phyloP scores from a whole-genome alignment of 2,888 invertebrate genomes.

The Melinaea marsaeus region DNA sequence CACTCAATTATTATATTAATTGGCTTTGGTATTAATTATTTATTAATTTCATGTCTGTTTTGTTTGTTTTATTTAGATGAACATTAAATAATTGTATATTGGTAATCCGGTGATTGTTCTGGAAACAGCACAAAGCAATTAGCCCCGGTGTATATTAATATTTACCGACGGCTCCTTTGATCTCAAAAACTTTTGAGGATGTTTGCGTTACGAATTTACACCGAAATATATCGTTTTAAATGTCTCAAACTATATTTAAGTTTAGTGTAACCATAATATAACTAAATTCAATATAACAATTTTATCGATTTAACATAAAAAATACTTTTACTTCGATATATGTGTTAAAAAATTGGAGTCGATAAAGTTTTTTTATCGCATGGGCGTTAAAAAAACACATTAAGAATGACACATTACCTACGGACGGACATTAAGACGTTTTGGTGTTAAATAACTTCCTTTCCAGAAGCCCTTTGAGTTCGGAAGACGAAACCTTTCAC shows the following conservation, averaged over 20 bases:
- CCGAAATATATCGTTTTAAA: background rate
- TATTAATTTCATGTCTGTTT: background rate
- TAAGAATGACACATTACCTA: slow-evolving; percentile 20
- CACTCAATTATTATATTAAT: too few relatives aligned
- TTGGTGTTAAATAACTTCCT: slow-evolving; percentile 47
- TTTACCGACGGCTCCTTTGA: slow-evolving; percentile 40
- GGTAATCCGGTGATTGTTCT: slow-evolving; percentile 25
- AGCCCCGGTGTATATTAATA: slow-evolving; percentile 47
- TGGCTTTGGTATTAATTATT: too few relatives aligned
- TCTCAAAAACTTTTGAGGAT: slow-evolving; percentile 29
- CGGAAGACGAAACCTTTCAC: slow-evolving; percentile 40
- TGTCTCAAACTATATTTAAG: background rate
- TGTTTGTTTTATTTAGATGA: slow-evolving; percentile 9
- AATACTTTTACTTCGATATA: too few relatives aligned
- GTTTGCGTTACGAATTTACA: slow-evolving; percentile 12
- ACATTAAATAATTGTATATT: slow-evolving; percentile 9
- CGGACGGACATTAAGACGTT: slow-evolving; percentile 25
- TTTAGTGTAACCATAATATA: background rate
- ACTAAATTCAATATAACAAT: too few relatives aligned
- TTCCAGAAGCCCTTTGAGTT: slow-evolving; percentile 49
- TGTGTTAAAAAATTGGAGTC: too few relatives aligned
- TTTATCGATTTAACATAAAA: too few relatives aligned
- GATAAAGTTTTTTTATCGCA: too few relatives aligned
- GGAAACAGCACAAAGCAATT: slow-evolving; percentile 43
- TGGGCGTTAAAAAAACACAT: background rate